Base-by-base conservation (phyloP, 37 sponge, comb jelly and placozoan genomes). In the Axinella damicornis region DNA sequence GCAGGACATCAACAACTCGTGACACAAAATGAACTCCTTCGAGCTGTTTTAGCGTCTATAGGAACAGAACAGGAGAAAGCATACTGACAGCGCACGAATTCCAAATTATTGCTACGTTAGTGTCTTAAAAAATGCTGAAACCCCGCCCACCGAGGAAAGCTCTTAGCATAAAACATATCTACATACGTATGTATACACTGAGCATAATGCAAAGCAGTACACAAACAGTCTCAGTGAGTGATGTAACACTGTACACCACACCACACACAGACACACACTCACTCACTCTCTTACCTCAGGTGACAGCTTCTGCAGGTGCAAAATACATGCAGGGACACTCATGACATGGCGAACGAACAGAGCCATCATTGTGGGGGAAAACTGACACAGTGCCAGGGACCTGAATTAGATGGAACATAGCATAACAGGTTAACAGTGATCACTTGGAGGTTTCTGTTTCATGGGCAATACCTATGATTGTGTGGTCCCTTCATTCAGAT, bases 231-330 rank as follows among this genome's bases (percentile, higher is more conserved):
- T 46, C 4, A 9, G 6, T 12, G 9, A 46, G 46, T 46, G 9
- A 46, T 46, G 9, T 46, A 46, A 24, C 55, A 33, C 1, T 76
- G 30, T 28, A 25, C 55, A 12, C 2, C 22, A 37, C 5, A 69
- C 2, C 22, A 32, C 35, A 69, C 31, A 30, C 21, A 31, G 35
- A 69, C 6, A 30, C 36, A 69, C 9, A 69, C 25, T 30, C 31
- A 18, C 25, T 24, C 31, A n/a, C n/a, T 31, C 22, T 24, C 81
- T 32, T 52, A 92, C 92, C 79, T 92, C 88, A 66, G 87, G 88
- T 24, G 83, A 72, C 4, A 79, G 70, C 6, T 73, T 82, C 24
- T 92, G 71, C 24, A 92, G 53, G 39, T 87, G 76, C 24, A 84
- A 33, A 14, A 92, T 65, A 20, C 46, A 55, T 14, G 75, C 92